These are phyloP conservation scores for Theristicus caerulescens DNA, from an alignment of 2,113 vertebrate species.

Conservation along the genomic window DNA sequence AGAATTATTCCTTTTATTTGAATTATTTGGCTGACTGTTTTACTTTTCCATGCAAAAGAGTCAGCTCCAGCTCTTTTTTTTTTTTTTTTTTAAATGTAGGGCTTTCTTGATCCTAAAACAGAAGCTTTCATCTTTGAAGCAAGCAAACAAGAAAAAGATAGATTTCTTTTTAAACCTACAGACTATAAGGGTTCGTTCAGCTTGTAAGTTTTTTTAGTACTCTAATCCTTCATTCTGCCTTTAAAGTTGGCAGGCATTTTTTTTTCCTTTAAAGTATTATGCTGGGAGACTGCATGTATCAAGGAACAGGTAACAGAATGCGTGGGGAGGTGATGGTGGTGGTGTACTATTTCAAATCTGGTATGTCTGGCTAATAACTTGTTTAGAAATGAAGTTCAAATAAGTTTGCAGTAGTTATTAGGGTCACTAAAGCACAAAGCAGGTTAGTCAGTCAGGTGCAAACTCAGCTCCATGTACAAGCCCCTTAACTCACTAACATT, in stretches of 20 bases:
- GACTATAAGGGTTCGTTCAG: not conserved
- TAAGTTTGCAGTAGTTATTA: not conserved
- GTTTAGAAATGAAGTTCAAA: not conserved
- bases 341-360: not conserved
- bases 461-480: not conserved
- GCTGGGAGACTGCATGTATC: not conserved
- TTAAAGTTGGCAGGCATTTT: not conserved
- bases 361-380: not conserved
- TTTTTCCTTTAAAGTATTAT: not conserved
- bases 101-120: not conserved
- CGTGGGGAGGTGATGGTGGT: not conserved
- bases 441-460: not conserved
- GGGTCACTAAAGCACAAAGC: not conserved
- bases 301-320: not conserved
- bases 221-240: not conserved
- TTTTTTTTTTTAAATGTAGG: not conserved
- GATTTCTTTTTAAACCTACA: not conserved
- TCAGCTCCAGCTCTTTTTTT: not conserved
- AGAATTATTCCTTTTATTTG: not conserved
- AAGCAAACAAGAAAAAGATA: conserved; percentile 8
- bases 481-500: not conserved
- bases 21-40: not conserved
- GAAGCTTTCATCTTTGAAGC: not conserved
- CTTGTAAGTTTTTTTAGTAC: not conserved
- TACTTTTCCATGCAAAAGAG: not conserved